Conservation (phyloP, 1,140 invertebrate genomes). For the Bathynomus jamesi region DNA sequence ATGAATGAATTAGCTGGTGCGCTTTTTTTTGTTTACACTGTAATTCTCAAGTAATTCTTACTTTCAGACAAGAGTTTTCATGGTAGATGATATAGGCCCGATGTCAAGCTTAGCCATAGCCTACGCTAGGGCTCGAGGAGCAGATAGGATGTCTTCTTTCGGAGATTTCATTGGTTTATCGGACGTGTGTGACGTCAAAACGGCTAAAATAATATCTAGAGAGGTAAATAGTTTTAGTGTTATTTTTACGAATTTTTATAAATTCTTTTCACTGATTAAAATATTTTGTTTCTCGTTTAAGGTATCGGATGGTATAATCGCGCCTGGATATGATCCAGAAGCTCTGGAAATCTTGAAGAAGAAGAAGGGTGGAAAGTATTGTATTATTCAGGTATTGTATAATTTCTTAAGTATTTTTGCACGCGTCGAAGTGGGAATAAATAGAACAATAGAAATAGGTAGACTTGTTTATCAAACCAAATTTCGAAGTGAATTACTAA, state of each 20-base stretch:
- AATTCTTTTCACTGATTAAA: neutral
- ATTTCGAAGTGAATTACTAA: neutral
- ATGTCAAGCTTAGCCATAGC: slow-evolving; percentile 84
- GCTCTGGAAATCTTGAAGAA: slow-evolving; percentile 84
- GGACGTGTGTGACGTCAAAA: slow-evolving; percentile 78
- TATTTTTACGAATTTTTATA: neutral
- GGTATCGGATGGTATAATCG: slow-evolving; percentile 95
- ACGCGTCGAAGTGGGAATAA: neutral
- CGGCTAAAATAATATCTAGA: slow-evolving; percentile 63
- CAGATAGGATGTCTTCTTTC: slow-evolving; percentile 98
- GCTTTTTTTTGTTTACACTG: too few species aligned
- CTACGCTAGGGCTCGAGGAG: slow-evolving; percentile 90
- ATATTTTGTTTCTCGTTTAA: slow-evolving; percentile 31
- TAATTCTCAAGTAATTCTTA: too few species aligned
- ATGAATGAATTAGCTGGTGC: too few species aligned
- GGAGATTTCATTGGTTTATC: slow-evolving; percentile 95
- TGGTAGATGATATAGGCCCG: slow-evolving; percentile 76
- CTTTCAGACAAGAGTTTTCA: slow-evolving; percentile 73
- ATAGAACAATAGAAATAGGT: neutral
- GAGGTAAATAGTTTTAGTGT: slow-evolving; percentile 46
- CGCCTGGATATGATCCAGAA: slow-evolving; percentile 75
- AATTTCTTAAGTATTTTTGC: slow-evolving; percentile 16
- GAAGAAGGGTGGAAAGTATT: slow-evolving; percentile 92
- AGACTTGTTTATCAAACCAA: neutral
- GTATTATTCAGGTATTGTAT: slow-evolving; percentile 62